Percentiles rank a stretch among this genome's conserved stretches.
Conservation (phyloP, 2,888 invertebrate species). For the Schizaphis graminum region DNA sequence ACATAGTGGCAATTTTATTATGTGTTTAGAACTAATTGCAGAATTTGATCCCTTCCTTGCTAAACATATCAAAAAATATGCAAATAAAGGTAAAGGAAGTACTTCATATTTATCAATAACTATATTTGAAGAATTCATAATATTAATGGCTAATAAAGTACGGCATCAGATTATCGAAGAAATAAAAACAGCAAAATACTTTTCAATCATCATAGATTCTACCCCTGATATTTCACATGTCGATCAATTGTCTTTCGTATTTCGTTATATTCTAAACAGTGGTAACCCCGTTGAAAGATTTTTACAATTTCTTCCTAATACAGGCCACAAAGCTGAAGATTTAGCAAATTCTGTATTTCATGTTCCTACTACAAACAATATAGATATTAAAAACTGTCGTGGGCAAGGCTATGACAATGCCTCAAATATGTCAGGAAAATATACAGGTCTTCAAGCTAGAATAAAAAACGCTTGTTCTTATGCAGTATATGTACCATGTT, state of each 20-base stretch:
- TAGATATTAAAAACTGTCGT: constrained; percentile 68
- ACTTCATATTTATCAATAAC: constrained; percentile 29
- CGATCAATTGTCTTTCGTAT: constrained; percentile 69
- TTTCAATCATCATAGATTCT: constrained; percentile 50
- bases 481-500: too few relatives aligned
- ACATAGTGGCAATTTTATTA: constrained; percentile 69
- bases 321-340: constrained; percentile 69
- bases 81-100: constrained; percentile 33
- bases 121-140: constrained; percentile 38
- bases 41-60: constrained; percentile 69
- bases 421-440: constrained; percentile 69
- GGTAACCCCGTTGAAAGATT: constrained; percentile 70
- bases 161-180: constrained; percentile 37
- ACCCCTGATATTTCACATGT: too few relatives aligned
- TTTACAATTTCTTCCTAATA: constrained; percentile 69
- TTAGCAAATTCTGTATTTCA: constrained; percentile 67
- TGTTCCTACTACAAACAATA: constrained; percentile 66
- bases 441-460: too few relatives aligned
- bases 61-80: constrained; percentile 49
- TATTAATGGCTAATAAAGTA: constrained; percentile 32
- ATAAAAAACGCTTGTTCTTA: too few relatives aligned
- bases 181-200: constrained; percentile 51
- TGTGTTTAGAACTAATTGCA: constrained; percentile 69
- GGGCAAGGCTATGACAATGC: constrained; percentile 70
- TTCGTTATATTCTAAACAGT: constrained; percentile 69